Conservation (phyloP, 2,888 invertebrate species). For the Apeira syringaria region DNA sequence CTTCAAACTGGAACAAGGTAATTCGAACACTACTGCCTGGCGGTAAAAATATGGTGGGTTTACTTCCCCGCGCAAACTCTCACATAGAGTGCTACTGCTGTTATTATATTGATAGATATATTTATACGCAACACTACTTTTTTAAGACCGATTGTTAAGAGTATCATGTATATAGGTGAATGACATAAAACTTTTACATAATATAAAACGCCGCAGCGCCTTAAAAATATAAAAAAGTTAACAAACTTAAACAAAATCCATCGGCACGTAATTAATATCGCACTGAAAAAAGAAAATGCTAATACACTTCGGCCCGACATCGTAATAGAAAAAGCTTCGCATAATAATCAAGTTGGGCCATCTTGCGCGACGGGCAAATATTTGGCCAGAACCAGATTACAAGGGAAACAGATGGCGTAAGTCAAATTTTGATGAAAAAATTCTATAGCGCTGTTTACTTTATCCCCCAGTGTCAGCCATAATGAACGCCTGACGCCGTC, state of each 20-base stretch:
- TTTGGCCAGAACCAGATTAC: slow-evolving; percentile 60
- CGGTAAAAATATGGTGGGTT: too few species aligned
- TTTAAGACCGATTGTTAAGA: too few species aligned
- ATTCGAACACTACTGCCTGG: too few species aligned
- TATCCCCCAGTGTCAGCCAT: slow-evolving; percentile 43
- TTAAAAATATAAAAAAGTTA: slow-evolving; percentile 9
- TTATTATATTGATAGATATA: too few species aligned
- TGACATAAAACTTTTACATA: too few species aligned
- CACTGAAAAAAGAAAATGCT: slow-evolving; percentile 27
- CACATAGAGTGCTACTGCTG: too few species aligned
- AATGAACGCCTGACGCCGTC: slow-evolving; percentile 44
- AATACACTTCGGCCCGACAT: slow-evolving; percentile 27
- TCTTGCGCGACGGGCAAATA: slow-evolving; percentile 52
- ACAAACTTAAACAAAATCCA: slow-evolving; percentile 17
- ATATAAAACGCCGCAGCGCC: background rate
- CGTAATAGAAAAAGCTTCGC: slow-evolving; percentile 33
- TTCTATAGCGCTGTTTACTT: slow-evolving; percentile 54
- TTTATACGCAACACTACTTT: too few species aligned
- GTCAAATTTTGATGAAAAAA: slow-evolving; percentile 75
- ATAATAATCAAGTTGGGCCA: slow-evolving; percentile 48
- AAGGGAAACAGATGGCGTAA: slow-evolving; percentile 65
- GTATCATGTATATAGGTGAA: too few species aligned
- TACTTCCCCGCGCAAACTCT: too few species aligned
- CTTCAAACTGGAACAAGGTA: too few species aligned
- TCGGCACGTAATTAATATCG: slow-evolving; percentile 27